Base-by-base conservation (phyloP, 2,113 vertebrate species). In the Melanocharis versteri region DNA sequence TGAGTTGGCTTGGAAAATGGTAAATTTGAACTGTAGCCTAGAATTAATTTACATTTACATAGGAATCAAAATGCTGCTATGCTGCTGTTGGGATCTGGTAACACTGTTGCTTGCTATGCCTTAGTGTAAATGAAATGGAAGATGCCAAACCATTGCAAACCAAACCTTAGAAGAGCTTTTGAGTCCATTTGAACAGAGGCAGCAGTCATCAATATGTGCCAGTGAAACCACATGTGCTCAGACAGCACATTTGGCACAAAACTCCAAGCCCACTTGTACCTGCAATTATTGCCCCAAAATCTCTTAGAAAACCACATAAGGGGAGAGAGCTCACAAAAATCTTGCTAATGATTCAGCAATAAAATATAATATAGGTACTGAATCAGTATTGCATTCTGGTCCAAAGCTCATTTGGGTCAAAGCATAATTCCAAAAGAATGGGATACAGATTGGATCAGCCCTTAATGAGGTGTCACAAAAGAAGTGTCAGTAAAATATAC, bases 401-500 rank as follows among this genome's bases (percentile, higher is more conserved):
- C 70, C 72, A 89, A 96, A 93, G 33, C 66, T 90, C 44, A 40
- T 62, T 89, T 8, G 3, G 68, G 86, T 76, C 62, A 84, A 88
- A 87, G 84, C 47, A 70, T 81, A 95, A 80, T 91, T 91, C 78
- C 78, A 44, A 15, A 83, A 79, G 68, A 58, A 64, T 90, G 64
- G 70, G 54, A 70, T 87, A 79, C 2, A 5, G 70, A 85, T 94
- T 94, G 64, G 84, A 93, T 89, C 84, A 91, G 90, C 48, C 84
- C 69, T 86, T 97, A 78, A 96, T 73, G 94, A 82, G 69, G 80
- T 93, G 44, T 82, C 88, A 83, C 84, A 91, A 89, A 95, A 97
- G 87, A 91, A 81, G 37, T 86, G 84, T 78, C 92, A 93, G 72
- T 93, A 93, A 96, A 96, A 96, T 93, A 94, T 94, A 96, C 82